Base-by-base conservation (phyloP, 2,888 invertebrate species). In the Zele albiditarsus region DNA sequence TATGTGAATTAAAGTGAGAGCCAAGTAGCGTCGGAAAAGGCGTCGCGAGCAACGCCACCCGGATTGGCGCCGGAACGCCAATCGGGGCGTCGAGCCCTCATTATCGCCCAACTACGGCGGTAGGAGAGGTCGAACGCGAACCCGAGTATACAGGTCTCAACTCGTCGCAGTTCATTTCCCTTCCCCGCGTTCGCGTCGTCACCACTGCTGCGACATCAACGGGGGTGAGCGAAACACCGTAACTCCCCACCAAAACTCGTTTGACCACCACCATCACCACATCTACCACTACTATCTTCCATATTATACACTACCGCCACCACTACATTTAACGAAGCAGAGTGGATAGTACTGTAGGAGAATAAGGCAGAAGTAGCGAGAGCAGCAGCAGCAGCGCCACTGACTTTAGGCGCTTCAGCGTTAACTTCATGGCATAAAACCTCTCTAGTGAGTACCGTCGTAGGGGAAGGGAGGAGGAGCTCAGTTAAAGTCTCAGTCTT, bases 1-100 rank as follows among this genome's bases (percentile, higher is more conserved):
- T 42, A 60, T 23, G 53, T 74, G 60, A 73, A 70, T 53, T n/a
- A 57, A 71, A 75, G 78, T 73, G 76, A 70, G 73, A 79, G 78
- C 80, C 46, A 53, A 69, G 69, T 78, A 84, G 86, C 86, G 89
- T 90, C 90, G 90, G 90, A 89, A 91, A 91, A 91, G 89, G 89
- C 87, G 88, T 90, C 89, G 89, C 84, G 86, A 86, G 81, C 87
- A 87, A 88, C 89, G 89, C 89, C 89, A 86, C 86, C 84, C 84
- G 87, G 89, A 87, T 89, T 90, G 89, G 90, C 89, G 90, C 85
- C 85, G 84, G 85, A 83, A 83, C 89, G 88, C 89, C 90, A 89
- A 89, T 89, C 88, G 85, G 86, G 82, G 83, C 82, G 86, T 85
- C 84, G 87, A 84, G 84, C 82, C 84, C 87, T 88, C 88, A 88